These are phyloP conservation scores for Lepidostoma basale DNA, from an alignment of 1,140 invertebrate genomes.

Conservation along the genomic window DNA sequence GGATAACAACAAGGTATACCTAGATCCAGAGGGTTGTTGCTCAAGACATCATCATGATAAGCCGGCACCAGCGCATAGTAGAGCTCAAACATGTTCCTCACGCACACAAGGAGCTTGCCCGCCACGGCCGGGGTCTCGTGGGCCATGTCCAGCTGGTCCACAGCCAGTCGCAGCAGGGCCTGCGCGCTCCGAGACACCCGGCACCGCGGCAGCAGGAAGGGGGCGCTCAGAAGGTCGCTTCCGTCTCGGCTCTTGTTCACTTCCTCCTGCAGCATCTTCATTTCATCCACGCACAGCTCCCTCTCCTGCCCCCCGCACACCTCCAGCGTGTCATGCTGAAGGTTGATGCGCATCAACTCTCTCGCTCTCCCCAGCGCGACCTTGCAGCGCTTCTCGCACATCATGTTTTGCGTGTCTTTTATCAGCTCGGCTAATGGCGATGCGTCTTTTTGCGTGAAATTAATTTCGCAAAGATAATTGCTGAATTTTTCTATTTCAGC, in stretches of 20 bases:
- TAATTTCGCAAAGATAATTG: constrained; percentile 55
- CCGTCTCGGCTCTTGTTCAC: constrained; percentile 49
- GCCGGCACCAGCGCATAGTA: constrained; percentile 55
- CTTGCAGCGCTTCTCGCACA: constrained; percentile 58
- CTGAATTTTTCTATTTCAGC: constrained; percentile 55
- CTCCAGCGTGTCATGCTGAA: constrained; percentile 50
- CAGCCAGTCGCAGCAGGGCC: constrained; percentile 52
- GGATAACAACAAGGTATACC: no score
- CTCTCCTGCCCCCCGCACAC: constrained; percentile 45
- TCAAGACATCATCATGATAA: constrained; percentile 55
- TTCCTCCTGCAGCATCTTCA: constrained; percentile 50
- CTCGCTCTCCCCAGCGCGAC: constrained; percentile 53
- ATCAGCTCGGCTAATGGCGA: constrained; percentile 56
- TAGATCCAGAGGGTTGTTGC: constrained; percentile 55
- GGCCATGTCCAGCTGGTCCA: constrained; percentile 55
- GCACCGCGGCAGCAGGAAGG: constrained; percentile 54
- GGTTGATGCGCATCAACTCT: constrained; percentile 50
- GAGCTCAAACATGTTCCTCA: constrained; percentile 57
- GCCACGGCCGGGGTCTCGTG: constrained; percentile 52
- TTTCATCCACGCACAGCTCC: constrained; percentile 48
- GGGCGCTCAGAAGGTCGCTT: constrained; percentile 51
- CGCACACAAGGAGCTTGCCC: constrained; percentile 50
- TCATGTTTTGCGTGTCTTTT: constrained; percentile 53
- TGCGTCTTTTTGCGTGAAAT: constrained; percentile 52
- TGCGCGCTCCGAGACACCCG: constrained; percentile 55